Conservation (phyloP, 2,113 vertebrate species). For the Thunnus thynnus region DNA sequence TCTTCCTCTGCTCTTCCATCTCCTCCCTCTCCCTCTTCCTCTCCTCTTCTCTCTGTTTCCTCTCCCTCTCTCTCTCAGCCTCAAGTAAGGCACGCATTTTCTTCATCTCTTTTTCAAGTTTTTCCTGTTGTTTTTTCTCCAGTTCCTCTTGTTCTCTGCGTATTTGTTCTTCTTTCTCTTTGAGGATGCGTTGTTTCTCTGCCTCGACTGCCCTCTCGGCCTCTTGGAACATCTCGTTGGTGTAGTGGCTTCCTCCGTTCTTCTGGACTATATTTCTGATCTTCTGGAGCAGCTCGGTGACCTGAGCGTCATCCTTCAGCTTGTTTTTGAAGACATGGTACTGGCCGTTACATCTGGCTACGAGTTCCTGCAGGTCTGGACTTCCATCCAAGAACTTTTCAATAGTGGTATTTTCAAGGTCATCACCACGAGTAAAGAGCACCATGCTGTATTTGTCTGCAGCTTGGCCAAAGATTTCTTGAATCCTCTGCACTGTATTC, state of each 20-base stretch:
- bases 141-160: background rate
- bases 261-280: background rate
- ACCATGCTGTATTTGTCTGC: conserved; percentile 30
- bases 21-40: too few species aligned
- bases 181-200: background rate
- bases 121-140: background rate
- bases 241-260: background rate
- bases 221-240: conserved; percentile 3
- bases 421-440: conserved; percentile 17
- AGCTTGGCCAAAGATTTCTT: conserved; percentile 11
- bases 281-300: background rate
- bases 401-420: background rate
- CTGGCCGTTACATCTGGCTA: conserved; percentile 3
- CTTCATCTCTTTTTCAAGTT: background rate
- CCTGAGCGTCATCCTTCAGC: background rate
- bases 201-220: background rate
- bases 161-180: background rate
- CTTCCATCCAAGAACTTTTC: background rate
- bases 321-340: conserved; percentile 27
- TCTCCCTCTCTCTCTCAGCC: background rate
- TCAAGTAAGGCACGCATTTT: background rate
- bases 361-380: conserved; percentile 3
- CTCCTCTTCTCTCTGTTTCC: too few species aligned
- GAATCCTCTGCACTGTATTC: conserved; percentile 17
- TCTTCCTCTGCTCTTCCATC: too few species aligned